Evolutionary conservation across 2,113 vertebrate species (phyloP), one percentile per base, ranked within the genome.

Genomic region (Gymnobelideus leadbeateri): DNA sequence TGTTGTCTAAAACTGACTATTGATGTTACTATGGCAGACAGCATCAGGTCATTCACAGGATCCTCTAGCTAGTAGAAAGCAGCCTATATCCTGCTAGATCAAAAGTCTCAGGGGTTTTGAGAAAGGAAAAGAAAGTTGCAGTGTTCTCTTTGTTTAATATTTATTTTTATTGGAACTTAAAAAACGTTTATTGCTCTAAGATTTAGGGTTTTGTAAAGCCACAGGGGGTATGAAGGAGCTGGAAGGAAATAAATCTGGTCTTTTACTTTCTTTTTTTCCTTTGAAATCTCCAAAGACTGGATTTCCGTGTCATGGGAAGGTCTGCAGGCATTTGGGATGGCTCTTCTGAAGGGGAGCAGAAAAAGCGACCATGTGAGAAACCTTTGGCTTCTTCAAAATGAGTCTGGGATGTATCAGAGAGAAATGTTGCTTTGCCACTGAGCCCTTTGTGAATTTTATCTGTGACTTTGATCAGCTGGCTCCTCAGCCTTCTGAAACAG

Each of bases 261-360:
- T 57, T 96, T 96, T 92, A 91, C 91, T 55, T 92, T 51, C 46
- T 51, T 53, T 55, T 52, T 46, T 4, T 14, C 16, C 12, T 47
- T 89, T 94, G 50, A 95, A 54, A 91, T 46, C 93, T n/a, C 92
- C 51, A 92, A 55, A 77, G 91, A 8, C 0, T 6, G n/a, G 90
- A 31, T 96, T 93, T 14, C 1, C 16, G 23, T 89, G 46, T 46
- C 53, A 57, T 77, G 90, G 93, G 24, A 94, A 94, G 47, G 50
- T 50, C 89, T 94, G n/a, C 55, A 96, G 57, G 91, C 92, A 68
- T 46, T 77, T 90, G 52, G 89, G 94, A 91, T 93, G n/a, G 89
- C 19, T 93, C 54, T 90, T n/a, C 3, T 46, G 91, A 23, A 53
- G 94, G 4, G 90, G 54, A 43, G 50, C 3, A 90, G 11, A 28